Percentiles rank a stretch among this genome's conserved stretches.
These are phyloP conservation scores for Oreochromis niloticus DNA, from an alignment of 2,113 vertebrate genomes.

Conservation along the genomic window DNA sequence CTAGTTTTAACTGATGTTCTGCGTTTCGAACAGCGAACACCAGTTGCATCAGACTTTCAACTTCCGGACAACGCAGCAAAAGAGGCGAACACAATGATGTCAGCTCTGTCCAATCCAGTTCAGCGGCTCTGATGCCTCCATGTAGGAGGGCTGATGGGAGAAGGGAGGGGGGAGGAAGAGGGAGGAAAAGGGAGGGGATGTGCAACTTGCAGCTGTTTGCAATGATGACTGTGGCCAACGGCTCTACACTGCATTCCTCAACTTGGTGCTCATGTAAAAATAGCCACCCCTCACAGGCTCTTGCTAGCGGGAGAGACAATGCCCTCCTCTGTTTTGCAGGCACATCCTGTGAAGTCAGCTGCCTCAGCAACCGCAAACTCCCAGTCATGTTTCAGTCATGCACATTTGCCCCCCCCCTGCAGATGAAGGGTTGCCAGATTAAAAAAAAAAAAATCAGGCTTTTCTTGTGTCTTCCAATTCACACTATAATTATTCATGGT, in stretches of 20 bases:
- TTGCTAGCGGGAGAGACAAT: constrained; percentile 49
- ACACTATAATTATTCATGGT: not conserved
- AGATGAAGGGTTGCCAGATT: not conserved
- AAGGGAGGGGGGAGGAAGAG: not conserved
- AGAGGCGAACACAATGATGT: constrained; percentile 41
- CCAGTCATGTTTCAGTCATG: constrained; percentile 47
- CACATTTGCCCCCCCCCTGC: constrained; percentile 7
- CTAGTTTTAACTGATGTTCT: not conserved
- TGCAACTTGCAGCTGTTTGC: constrained; percentile 56
- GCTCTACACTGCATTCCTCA: constrained; percentile 46
- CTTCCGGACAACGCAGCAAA: constrained; percentile 55
- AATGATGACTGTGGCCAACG: constrained; percentile 11
- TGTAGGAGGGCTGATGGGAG: not conserved
- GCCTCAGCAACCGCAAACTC: constrained; percentile 37
- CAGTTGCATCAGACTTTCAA: constrained; percentile 60
- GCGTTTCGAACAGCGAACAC: not conserved
- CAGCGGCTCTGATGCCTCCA: not conserved
- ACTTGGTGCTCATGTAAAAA: constrained; percentile 62
- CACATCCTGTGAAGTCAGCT: constrained; percentile 64
- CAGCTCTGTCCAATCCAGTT: constrained; percentile 45
- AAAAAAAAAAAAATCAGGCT: not conserved
- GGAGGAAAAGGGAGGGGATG: not conserved
- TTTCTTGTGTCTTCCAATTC: not conserved
- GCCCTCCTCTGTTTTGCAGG: constrained; percentile 47
- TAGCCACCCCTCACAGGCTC: constrained; percentile 36